A percentile compares a stretch with the other conserved stretches of the same genome.
phyloP scores from a whole-genome alignment of 2,888 invertebrate genomes.

The Drosophila mayaguana region DNA sequence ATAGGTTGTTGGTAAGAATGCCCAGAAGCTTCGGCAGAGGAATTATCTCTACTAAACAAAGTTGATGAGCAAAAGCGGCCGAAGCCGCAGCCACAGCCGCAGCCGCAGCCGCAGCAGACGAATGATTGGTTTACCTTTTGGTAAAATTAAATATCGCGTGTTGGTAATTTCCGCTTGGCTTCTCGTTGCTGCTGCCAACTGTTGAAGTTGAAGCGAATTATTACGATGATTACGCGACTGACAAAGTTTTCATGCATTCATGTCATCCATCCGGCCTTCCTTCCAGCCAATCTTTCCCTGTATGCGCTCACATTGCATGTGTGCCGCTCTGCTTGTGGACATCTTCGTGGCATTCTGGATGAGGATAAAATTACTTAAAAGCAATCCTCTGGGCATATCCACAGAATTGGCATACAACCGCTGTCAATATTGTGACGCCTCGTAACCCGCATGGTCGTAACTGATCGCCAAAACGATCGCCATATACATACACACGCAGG shows the following conservation, averaged over 20 bases:
- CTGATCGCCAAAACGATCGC: conserved; percentile 45
- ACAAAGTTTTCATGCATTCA: conserved; percentile 77
- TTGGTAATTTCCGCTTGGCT: conserved; percentile 83
- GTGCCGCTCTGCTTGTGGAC: conserved; percentile 63
- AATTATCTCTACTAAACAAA: conserved; percentile 26
- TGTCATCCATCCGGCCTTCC: conserved; percentile 71
- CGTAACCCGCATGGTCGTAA: conserved; percentile 65
- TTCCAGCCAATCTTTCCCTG: conserved; percentile 49
- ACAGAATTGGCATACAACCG: conserved; percentile 68
- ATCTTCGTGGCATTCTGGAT: conserved; percentile 78
- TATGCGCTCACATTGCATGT: conserved; percentile 67
- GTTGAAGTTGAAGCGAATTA: conserved; percentile 76
- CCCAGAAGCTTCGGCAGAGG: conserved; percentile 31
- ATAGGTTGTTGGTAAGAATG: conserved; percentile 14
- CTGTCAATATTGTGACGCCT: conserved; percentile 80
- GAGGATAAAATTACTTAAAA: conserved; percentile 78
- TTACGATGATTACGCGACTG: conserved; percentile 80
- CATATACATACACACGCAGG: conserved; percentile 2
- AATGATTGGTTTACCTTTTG: conserved; percentile 78
- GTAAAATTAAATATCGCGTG: conserved; percentile 83
- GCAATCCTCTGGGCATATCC: conserved; percentile 73
- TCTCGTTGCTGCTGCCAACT: conserved; percentile 75
- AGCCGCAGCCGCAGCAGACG: conserved; percentile 45
- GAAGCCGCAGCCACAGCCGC: conserved; percentile 22
- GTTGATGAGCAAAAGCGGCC: conserved; percentile 23